Evolutionary conservation across 2,888 invertebrate genomes (phyloP).

Genomic region (Drosophila atripex): DNA sequence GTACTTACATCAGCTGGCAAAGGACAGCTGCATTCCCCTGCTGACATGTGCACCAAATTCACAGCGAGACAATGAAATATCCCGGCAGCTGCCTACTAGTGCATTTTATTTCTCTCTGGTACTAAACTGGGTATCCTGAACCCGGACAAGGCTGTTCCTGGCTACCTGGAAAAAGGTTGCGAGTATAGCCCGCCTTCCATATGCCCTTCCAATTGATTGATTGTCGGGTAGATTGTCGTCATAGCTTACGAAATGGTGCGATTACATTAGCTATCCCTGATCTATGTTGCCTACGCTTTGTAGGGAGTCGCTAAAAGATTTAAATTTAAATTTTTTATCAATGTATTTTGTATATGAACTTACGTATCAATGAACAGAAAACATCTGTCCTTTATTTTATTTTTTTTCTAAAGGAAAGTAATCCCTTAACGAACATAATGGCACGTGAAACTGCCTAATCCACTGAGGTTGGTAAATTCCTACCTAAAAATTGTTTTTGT

Average conservation of each 20-base stretch:
- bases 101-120: constrained; percentile 10
- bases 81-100: constrained; percentile 47
- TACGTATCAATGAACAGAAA: neutral
- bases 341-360: neutral
- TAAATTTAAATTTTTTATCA: neutral
- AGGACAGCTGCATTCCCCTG: constrained; percentile 10
- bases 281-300: neutral
- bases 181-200: neutral
- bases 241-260: neutral
- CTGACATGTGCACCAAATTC: constrained; percentile 32
- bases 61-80: constrained; percentile 51
- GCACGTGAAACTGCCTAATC: constrained; percentile 62
- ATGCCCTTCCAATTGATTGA: constrained; percentile 18
- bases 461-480: constrained; percentile 32
- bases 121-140: constrained; percentile 40
- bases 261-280: neutral
- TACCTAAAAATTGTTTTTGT: constrained; percentile 7
- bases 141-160: constrained; percentile 28
- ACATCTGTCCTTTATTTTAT: constrained; percentile 26
- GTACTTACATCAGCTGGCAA: constrained; percentile 3
- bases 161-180: constrained; percentile 27
- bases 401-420: constrained; percentile 19
- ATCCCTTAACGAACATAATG: constrained; percentile 47
- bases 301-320: neutral
- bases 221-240: neutral